A percentile compares a stretch with the other conserved stretches of the same genome.
Conservation (phyloP, 2,888 invertebrate species). For the Yponomeuta malinellus region DNA sequence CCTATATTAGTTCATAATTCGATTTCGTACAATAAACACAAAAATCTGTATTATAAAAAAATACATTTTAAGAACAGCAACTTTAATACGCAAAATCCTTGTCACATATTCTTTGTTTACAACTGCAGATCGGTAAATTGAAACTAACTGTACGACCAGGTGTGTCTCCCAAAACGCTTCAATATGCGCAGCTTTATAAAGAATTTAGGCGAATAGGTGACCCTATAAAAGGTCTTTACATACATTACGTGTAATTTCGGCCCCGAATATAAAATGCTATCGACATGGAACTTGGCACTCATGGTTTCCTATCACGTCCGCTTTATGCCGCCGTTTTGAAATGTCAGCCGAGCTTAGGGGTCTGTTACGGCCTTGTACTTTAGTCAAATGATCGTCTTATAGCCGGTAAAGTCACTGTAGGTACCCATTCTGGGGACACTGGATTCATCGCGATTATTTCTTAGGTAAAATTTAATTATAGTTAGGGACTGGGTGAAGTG, state of each 20-base stretch:
- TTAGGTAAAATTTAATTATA: too few species aligned
- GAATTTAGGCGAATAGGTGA: slow-evolving; percentile 35
- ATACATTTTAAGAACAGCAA: too few species aligned
- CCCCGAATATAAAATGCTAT: slow-evolving; percentile 18
- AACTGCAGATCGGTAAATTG: background rate
- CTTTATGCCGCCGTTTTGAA: slow-evolving; percentile 31
- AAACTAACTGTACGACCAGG: background rate
- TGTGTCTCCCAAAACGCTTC: background rate
- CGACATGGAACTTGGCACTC: slow-evolving; percentile 5
- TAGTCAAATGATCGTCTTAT: slow-evolving; percentile 13
- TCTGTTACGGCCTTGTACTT: slow-evolving; percentile 13
- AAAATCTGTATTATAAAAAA: too few species aligned
- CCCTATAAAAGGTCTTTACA: slow-evolving; percentile 27
- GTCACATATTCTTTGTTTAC: background rate
- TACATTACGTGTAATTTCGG: slow-evolving; percentile 22
- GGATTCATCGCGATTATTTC: too few species aligned
- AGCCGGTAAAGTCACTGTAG: background rate
- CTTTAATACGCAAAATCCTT: too few species aligned
- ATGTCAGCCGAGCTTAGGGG: slow-evolving; percentile 28
- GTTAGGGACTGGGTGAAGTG: too few species aligned
- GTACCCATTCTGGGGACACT: too few species aligned
- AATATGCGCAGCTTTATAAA: slow-evolving; percentile 8
- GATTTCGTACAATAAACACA: too few species aligned
- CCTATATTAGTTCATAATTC: too few species aligned
- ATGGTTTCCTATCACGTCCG: slow-evolving; percentile 31